phyloP scores from a whole-genome alignment of 2,797 vertebrate genomes.

The Lacerta agilis region DNA sequence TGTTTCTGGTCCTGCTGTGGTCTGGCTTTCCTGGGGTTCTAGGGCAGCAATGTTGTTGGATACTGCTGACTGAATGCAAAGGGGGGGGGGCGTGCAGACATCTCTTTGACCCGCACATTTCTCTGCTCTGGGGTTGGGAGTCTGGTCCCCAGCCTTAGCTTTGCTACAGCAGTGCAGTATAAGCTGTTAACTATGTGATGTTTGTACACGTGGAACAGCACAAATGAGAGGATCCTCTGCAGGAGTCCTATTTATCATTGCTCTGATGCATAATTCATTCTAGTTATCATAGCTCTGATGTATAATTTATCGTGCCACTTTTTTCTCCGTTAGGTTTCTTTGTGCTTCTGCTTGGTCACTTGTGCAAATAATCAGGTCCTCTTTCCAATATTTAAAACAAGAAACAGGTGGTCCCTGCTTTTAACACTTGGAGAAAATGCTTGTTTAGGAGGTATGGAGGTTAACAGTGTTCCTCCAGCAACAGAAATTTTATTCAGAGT shows the following conservation, averaged over 20 bases:
- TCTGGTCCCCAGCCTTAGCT: neutral
- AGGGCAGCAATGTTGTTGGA: neutral
- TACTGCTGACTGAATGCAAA: neutral
- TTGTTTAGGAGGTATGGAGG: conserved; percentile 15
- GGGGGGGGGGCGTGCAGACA: no score
- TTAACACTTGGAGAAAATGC: conserved; percentile 2
- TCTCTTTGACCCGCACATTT: neutral
- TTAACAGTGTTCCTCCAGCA: neutral
- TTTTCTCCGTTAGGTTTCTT: neutral
- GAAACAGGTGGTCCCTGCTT: neutral
- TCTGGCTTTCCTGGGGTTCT: neutral
- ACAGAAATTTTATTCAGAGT: neutral
- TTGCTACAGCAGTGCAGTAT: neutral
- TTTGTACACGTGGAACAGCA: neutral
- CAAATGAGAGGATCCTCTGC: conserved; percentile 11
- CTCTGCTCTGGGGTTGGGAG: neutral
- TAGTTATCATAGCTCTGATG: conserved; percentile 24
- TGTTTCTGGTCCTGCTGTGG: neutral
- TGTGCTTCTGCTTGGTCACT: neutral
- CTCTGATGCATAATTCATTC: conserved; percentile 17
- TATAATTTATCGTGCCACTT: neutral
- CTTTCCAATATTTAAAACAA: neutral
- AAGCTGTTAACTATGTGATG: neutral
- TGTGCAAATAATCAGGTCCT: neutral
- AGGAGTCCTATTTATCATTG: conserved; percentile 4